These are phyloP conservation scores for Drosophila maculinotata DNA, from an alignment of 2,888 invertebrate genomes.

Conservation along the genomic window DNA sequence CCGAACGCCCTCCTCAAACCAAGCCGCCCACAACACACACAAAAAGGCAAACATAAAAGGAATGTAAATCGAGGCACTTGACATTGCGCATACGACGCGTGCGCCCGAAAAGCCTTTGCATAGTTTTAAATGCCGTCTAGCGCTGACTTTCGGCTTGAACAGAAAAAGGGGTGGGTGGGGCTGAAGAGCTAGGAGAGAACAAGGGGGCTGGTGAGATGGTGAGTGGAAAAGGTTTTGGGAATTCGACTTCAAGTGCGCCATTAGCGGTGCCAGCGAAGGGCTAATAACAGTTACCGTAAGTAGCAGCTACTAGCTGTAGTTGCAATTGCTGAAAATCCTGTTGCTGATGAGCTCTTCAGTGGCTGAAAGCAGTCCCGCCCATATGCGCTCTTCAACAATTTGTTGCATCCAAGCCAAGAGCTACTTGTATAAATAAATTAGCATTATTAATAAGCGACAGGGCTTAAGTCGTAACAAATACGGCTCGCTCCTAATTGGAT, in stretches of 20 bases:
- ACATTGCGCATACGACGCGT: slow-evolving; percentile 59
- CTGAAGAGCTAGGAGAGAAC: not conserved
- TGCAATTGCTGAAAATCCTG: slow-evolving; percentile 16
- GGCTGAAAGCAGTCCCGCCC: not conserved
- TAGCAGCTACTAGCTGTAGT: slow-evolving; percentile 38
- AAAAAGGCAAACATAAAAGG: slow-evolving; percentile 40
- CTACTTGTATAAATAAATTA: not conserved
- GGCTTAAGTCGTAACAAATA: too few species aligned
- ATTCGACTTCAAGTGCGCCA: slow-evolving; percentile 38
- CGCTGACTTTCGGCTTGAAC: slow-evolving; percentile 20
- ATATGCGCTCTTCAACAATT: not conserved
- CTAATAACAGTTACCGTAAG: slow-evolving; percentile 48
- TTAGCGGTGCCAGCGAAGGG: slow-evolving; percentile 26
- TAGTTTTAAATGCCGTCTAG: slow-evolving; percentile 47
- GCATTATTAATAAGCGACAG: too few species aligned
- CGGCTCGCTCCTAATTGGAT: too few species aligned
- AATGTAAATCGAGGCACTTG: slow-evolving; percentile 53
- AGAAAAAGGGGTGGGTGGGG: not conserved
- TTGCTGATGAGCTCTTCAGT: slow-evolving; percentile 9
- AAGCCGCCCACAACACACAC: not conserved
- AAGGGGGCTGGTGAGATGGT: not conserved
- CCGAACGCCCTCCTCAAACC: not conserved
- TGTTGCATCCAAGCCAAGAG: not conserved
- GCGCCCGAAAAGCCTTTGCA: slow-evolving; percentile 26
- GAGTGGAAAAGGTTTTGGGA: slow-evolving; percentile 11